Evolutionary conservation across 2,113 vertebrate species (phyloP).

Genomic region (Coturnix japonica): DNA sequence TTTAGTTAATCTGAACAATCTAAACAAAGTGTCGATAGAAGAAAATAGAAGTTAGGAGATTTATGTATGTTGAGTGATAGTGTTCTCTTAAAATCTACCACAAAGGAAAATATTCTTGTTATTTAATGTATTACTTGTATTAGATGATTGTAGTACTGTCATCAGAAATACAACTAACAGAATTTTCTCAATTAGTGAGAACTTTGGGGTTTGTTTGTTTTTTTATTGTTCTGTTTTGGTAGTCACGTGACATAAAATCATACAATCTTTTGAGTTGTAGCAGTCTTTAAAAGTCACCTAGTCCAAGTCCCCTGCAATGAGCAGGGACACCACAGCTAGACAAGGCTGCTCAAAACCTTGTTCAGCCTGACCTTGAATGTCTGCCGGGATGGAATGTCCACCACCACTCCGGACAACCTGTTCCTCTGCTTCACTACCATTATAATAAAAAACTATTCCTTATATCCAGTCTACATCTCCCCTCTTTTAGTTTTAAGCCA

Average conservation of each 20-base stretch:
- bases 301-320: too few relatives aligned
- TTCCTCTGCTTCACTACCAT: too few relatives aligned
- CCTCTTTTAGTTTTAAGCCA: too few relatives aligned
- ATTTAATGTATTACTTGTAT: background rate
- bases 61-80: background rate
- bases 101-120: background rate
- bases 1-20: background rate
- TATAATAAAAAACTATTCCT: too few relatives aligned
- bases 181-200: background rate
- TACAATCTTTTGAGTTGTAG: too few relatives aligned
- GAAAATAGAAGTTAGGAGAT: background rate
- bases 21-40: background rate
- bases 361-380: too few relatives aligned
- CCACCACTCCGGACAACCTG: too few relatives aligned
- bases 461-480: too few relatives aligned
- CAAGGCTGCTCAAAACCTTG: too few relatives aligned
- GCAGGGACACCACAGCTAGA: too few relatives aligned
- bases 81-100: background rate
- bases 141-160: background rate
- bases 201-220: rapidly evolving
- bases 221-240: background rate
- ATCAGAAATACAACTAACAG: background rate
- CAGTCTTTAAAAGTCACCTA: too few relatives aligned
- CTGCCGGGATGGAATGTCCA: too few relatives aligned
- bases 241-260: background rate